Evolutionary conservation across 2,888 invertebrate genomes (phyloP), one percentile per base, ranked within the genome.

Genomic region (Epirrhoe alternata): DNA sequence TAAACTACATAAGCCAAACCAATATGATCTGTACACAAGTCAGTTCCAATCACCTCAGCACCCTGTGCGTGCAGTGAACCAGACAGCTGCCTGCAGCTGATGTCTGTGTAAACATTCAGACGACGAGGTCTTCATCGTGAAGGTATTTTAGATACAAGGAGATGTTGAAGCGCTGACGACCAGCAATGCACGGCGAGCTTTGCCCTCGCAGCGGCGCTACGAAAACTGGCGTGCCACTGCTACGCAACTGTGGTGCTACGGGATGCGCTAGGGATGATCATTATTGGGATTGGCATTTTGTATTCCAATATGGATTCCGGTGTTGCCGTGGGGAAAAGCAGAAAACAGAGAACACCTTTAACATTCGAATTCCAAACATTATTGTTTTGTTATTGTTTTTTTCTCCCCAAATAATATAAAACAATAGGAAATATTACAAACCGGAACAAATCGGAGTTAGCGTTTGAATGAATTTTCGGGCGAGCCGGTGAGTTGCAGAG

Each of bases 181-280:
- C 3, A 24, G 3, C 24, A 24, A 24, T 2, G 24, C 24, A 3
- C 24, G 1, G 24, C 3, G 24, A 52, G n/a, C 51, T 30, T 52
- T 31, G 51, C 51, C 14, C 49, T 49, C 49, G 49, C 24, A 50
- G 49, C 31, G 33, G 24, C 12, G 38, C 38, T 50, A 35, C 49
- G 35, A n/a, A 6, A 24, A 24, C 24, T 17, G 33, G 38, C 38
- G 17, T 5, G 47, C 49, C 10, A 12, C 60, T 52, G 52, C 60
- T 61, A 53, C 52, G 59, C 59, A 3, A 14, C 59, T 35, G n/a
- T 51, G 59, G 12, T 8, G 47, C 31, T 45, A 45, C 56, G 55
- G 2, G 0, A 35, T 17, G 31, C 35, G 8, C 10, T 3, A 38
- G 35, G 35, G 35, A 8, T 38, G 35, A 38, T 38, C 6, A 10